Base-by-base conservation (phyloP, 1,140 invertebrate genomes). In the Spodoptera litura region DNA sequence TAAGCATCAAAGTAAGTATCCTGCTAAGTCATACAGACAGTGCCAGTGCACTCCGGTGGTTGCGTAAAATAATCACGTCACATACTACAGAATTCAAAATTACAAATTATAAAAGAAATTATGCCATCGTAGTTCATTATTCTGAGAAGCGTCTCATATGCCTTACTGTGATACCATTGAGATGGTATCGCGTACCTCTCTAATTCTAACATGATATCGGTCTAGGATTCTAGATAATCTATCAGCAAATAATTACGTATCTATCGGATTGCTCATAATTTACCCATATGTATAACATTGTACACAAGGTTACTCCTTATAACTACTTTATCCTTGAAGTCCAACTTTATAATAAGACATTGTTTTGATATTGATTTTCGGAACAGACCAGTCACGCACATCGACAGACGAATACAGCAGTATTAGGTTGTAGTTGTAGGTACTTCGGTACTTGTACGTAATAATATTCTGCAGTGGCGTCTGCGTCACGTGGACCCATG, bases 1-100 rank as follows among this genome's bases (percentile, higher is more conserved):
- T 95, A 99, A 99, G 96, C 98, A 99, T 96, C 98, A 99, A 96
- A 97, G 98, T 99, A 96, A 98, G 98, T 97, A 86, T 35, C 44
- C 44, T 13, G 9, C 56, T 59, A 52, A 25, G 15, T 15, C 11
- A 35, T 35, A n/a, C 15, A 38, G 11, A n/a, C 52, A 55, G 12
- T 13, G 52, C 13, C 52, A 15, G 52, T 55, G 38, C 38, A 44
- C 6, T 44, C 38, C 6, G 38, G 0, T 44, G 3, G 38, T 9
- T 44, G 38, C 9, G 38, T 31, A 31, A 31, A 31, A 5, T 31
- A 31, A 31, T 4, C 31, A 31, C 31, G 31, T 31, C 31, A 31
- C 31, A 31, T 31, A 31, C 31, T 31, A 31, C 31, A 44, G 38
- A 44, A 44, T 44, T 44, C 38, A 6, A 44, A 6, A 6, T 44